Percentiles rank a stretch among this genome's conserved stretches.
These are phyloP conservation scores for Aromia moschata DNA, from an alignment of 2,888 invertebrate genomes.

Conservation along the genomic window DNA sequence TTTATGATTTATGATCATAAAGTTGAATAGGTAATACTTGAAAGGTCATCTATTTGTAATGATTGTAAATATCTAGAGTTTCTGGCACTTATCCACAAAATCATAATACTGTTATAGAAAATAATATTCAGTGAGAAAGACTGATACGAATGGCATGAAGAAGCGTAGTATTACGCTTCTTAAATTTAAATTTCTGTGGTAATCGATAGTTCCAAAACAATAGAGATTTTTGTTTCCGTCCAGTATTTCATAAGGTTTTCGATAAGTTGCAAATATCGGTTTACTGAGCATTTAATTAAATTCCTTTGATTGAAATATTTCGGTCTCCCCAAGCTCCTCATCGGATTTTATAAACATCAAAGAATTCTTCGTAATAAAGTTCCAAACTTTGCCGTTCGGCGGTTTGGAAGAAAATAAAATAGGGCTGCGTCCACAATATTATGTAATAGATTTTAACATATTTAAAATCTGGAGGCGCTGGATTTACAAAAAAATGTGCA, in stretches of 20 bases:
- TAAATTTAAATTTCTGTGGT: constrained; percentile 9
- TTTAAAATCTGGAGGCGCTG: too few relatives aligned
- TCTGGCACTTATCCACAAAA: too few relatives aligned
- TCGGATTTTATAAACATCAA: constrained; percentile 17
- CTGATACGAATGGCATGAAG: too few relatives aligned
- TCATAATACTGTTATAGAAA: too few relatives aligned
- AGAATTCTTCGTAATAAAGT: constrained; percentile 13
- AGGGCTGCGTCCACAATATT: constrained; percentile 2
- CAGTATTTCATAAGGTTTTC: background rate
- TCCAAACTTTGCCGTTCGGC: constrained; percentile 8
- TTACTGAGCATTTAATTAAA: constrained; percentile 28
- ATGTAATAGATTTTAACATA: constrained; percentile 4
- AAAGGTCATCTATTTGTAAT: too few relatives aligned
- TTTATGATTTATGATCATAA: too few relatives aligned
- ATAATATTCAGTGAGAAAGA: too few relatives aligned
- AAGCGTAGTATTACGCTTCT: too few relatives aligned
- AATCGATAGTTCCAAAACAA: constrained; percentile 16
- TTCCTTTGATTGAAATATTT: constrained; percentile 31
- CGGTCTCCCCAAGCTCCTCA: background rate
- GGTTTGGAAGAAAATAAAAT: constrained; percentile 10
- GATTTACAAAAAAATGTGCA: too few relatives aligned
- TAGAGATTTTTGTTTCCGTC: constrained; percentile 5
- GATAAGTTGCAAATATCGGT: constrained; percentile 26
- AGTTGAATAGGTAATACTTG: too few relatives aligned
- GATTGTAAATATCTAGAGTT: too few relatives aligned